phyloP scores from a whole-genome alignment of 2,797 vertebrate species.

The Channallabes apus region DNA sequence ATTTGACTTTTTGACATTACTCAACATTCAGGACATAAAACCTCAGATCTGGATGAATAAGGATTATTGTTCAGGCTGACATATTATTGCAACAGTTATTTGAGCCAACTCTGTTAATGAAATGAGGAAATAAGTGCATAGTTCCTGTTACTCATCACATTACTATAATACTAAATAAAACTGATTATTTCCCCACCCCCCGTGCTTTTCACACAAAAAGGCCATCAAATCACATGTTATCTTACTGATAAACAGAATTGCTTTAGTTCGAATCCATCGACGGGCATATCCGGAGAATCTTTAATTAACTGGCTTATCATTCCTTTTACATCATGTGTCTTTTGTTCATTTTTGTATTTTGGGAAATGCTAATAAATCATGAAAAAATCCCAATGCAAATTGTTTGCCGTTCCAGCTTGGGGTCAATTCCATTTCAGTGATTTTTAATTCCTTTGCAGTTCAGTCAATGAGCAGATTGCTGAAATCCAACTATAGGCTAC shows the following conservation, averaged over 20 bases:
- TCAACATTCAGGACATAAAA: constrained; percentile 37
- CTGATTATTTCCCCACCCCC: constrained; percentile 52
- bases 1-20: constrained; percentile 21
- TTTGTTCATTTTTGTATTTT: constrained; percentile 33
- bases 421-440: background rate
- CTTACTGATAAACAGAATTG: constrained; percentile 32
- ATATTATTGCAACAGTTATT: constrained; percentile 74
- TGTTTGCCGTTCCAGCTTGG: constrained; percentile 1
- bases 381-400: background rate
- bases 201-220: constrained; percentile 26
- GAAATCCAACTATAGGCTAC: background rate
- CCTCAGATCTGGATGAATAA: constrained; percentile 18
- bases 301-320: constrained; percentile 24
- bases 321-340: constrained; percentile 16
- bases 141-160: constrained; percentile 63
- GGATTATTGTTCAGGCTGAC: constrained; percentile 51
- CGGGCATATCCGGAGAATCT: constrained; percentile 1
- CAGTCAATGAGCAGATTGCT: background rate
- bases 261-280: constrained; percentile 14
- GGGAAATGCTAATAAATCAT: background rate
- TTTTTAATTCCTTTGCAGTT: constrained; percentile 26
- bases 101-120: constrained; percentile 52
- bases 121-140: constrained; percentile 74
- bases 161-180: constrained; percentile 37
- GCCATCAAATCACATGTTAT: constrained; percentile 21